Percentiles rank a stretch among this genome's conserved stretches.
phyloP scores from a whole-genome alignment of 2,888 invertebrate genomes.

The Callosobruchus maculatus region DNA sequence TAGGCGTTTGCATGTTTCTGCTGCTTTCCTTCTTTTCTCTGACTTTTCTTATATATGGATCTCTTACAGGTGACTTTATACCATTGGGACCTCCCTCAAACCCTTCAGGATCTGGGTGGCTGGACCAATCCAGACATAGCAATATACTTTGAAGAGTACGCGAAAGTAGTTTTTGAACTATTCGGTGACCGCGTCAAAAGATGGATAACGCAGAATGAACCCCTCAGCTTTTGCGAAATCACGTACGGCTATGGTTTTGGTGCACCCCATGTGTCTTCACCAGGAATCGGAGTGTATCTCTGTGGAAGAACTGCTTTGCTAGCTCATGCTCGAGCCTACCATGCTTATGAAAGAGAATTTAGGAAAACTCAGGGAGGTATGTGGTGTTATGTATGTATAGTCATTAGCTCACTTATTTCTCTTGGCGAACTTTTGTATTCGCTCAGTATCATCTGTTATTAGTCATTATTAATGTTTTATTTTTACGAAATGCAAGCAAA shows the following conservation, averaged over 20 bases:
- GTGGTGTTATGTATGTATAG: background rate
- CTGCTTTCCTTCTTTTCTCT: too few relatives aligned
- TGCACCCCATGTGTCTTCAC: conserved; percentile 52
- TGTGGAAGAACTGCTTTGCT: conserved; percentile 61
- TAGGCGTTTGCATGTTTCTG: too few relatives aligned
- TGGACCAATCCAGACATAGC: conserved; percentile 60
- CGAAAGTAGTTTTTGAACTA: conserved; percentile 48
- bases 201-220: conserved; percentile 59
- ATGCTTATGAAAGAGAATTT: conserved; percentile 55
- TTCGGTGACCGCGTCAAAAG: conserved; percentile 45
- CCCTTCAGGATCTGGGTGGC: conserved; percentile 55
- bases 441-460: too few relatives aligned
- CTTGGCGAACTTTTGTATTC: too few relatives aligned
- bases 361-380: conserved; percentile 35
- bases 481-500: too few relatives aligned
- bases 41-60: too few relatives aligned
- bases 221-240: conserved; percentile 38
- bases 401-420: too few relatives aligned
- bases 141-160: conserved; percentile 63
- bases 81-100: conserved; percentile 27
- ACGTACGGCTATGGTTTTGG: conserved; percentile 40
- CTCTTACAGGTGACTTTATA: conserved; percentile 20
- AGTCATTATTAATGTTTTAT: too few relatives aligned
- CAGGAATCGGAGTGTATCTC: conserved; percentile 59
- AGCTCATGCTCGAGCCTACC: conserved; percentile 64